Evolutionary conservation across 2,888 invertebrate species (phyloP), one percentile per base, ranked within the genome.

Genomic region (Agrochola litura): DNA sequence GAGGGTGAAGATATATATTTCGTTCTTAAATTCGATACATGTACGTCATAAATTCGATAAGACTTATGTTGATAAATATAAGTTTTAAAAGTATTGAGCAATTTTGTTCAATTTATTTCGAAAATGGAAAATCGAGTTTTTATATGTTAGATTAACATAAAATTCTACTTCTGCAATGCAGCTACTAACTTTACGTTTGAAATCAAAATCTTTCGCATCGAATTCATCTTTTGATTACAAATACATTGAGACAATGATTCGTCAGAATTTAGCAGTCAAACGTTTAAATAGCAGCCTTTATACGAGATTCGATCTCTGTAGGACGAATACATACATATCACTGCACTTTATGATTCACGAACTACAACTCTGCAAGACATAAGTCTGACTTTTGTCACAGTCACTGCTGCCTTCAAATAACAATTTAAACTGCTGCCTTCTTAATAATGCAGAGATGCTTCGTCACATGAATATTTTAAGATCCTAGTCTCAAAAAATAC

Each of bases 401-500:
- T 72, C 43, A 60, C 14, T 41, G 79, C 73, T 82, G 70, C 78
- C 69, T 70, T 46, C 60, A 41, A 46, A 65, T 19, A 52, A 25
- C 46, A 19, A 37, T 12, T 54, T 10, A 52, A 84, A 56, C 46
- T 82, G 81, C 58, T 70, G 73, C 75, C 46, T 22, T 61, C 14
- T 56, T 54, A 54, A 67, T 41, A 67, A 43, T 56, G 82, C 79
- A 80, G 52, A 77, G 56, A 56, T 61, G 83, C 37, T 58, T 41
- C 73, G 63, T 70, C 30, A 37, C 79, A 61, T 65, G 69, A 64
- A 37, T 63, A 52, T 76, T 54, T 61, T 72, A 75, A 83, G 65
- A 73, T 75, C 77, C 86, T 88, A 90, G 88, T 90, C 89, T 91
- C 90, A 83, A 88, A 85, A 85, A 93, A 93, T 93, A 94, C 94